Percentiles rank a stretch among this genome's conserved stretches.
These are phyloP conservation scores for Plagodis pulveraria DNA, from an alignment of 2,888 invertebrate species.

Conservation along the genomic window DNA sequence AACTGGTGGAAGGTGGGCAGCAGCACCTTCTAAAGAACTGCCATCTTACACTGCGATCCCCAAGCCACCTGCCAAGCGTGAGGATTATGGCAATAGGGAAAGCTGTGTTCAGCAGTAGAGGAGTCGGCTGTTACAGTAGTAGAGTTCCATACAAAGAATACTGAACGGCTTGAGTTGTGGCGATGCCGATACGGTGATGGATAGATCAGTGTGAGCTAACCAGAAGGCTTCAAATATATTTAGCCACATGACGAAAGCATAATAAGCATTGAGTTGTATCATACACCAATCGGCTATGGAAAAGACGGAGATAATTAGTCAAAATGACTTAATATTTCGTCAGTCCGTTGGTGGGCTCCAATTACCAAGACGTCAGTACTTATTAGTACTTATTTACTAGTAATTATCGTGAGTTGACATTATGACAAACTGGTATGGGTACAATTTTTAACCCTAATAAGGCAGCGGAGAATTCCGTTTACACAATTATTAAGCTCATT, in stretches of 20 bases:
- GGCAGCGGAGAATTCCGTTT: conserved; percentile 60
- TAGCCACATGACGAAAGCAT: conserved; percentile 7
- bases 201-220: too few relatives aligned
- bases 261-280: conserved; percentile 4
- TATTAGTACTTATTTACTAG: conserved; percentile 45
- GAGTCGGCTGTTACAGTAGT: too few relatives aligned
- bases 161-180: too few relatives aligned
- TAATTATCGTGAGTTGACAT: conserved; percentile 49
- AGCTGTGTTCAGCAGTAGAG: too few relatives aligned
- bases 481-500: conserved; percentile 70
- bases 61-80: too few relatives aligned
- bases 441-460: conserved; percentile 47
- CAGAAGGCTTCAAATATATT: too few relatives aligned
- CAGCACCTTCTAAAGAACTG: too few relatives aligned
- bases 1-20: too few relatives aligned
- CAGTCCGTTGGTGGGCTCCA: conserved; percentile 24
- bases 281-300: conserved; percentile 14
- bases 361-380: conserved; percentile 24
- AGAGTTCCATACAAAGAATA: too few relatives aligned
- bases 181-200: too few relatives aligned
- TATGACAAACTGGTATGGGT: conserved; percentile 46
- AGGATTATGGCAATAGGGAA: too few relatives aligned
- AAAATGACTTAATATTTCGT: conserved; percentile 36
- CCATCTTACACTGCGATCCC: too few relatives aligned
- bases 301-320: conserved; percentile 26